Base-by-base conservation (phyloP, 2,888 invertebrate genomes). In the Helobdella robusta region DNA sequence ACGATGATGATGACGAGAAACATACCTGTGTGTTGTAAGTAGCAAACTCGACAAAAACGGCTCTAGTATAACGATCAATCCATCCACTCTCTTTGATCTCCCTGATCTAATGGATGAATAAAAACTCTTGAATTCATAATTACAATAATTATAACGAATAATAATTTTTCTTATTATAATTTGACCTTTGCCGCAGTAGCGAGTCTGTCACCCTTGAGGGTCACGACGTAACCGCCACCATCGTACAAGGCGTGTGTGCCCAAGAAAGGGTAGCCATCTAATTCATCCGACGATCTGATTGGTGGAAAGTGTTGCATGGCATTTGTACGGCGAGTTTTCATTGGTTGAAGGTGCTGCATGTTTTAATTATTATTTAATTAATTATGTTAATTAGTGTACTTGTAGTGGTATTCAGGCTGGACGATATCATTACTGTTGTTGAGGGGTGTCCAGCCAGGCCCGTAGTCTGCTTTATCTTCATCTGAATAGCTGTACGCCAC, bases 1-100 rank as follows among this genome's bases (percentile, higher is more conserved):
- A 48, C 18, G 48, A 50, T 52, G 63, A 63, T 28, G 63, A 63
- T 48, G 32, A 34, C 23, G 50, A 63, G 15, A 1, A 59, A 23
- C 50, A 23, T 32, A 69, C 70, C 35, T 68, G 56, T 0, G 78
- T 74, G 66, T 83, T 83, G 73, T 82, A 83, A 36, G 79, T 77
- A 0, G 83, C 81, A 70, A 83, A 82, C 69, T 83, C 83, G n/a
- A 83, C 75, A 68, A 83, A 78, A 4, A 83, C 75, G 2, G 82
- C 83, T 56, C 83, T 68, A 1, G 83, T 83, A 68, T 78, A 74
- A 66, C 74, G 71, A 69, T 83, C 82, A 28, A 83, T 76, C 83
- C 83, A 83, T 15, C 73, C 71, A 46, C 30, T 61, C 23, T 61
- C 46, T n/a, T 23, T 44, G 4, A 36, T 20, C 28, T 46, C 44